phyloP scores from a whole-genome alignment of 1,140 invertebrate species.

The Brachionus paranguensis region DNA sequence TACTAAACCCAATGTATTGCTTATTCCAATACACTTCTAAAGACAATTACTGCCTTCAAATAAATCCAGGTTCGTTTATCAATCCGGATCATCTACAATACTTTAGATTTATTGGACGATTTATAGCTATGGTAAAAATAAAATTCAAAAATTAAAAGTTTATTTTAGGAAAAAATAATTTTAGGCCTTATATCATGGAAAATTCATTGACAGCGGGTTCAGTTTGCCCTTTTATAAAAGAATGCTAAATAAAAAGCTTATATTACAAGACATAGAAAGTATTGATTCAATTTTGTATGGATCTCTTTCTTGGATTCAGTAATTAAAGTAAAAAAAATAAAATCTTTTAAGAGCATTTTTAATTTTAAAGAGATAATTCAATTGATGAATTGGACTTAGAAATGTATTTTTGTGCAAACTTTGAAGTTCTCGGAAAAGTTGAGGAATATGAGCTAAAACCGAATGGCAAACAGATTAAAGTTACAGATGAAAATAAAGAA shows the following conservation, averaged over 20 bases:
- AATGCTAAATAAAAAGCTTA: slow-evolving; percentile 91
- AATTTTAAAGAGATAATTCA: slow-evolving; percentile 63
- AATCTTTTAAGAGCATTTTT: slow-evolving; percentile 57
- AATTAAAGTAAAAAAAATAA: slow-evolving; percentile 52
- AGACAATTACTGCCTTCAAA: slow-evolving; percentile 98
- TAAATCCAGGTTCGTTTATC: slow-evolving; percentile 92
- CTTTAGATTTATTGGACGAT: slow-evolving; percentile 95
- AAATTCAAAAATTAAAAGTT: neutral
- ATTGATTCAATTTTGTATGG: slow-evolving; percentile 98
- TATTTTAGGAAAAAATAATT: slow-evolving; percentile 57
- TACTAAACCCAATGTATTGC: slow-evolving; percentile 99
- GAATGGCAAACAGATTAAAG: slow-evolving; percentile 77
- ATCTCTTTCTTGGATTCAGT: slow-evolving; percentile 85
- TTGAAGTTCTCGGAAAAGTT: slow-evolving; percentile 85
- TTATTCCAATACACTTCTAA: slow-evolving; percentile 99
- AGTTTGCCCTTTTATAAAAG: slow-evolving; percentile 99
- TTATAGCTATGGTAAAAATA: slow-evolving; percentile 62
- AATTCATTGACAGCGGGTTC: slow-evolving; percentile 93
- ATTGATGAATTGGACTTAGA: slow-evolving; percentile 91
- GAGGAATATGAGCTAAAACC: slow-evolving; percentile 83
- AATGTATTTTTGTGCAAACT: slow-evolving; percentile 88
- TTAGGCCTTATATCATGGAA: slow-evolving; percentile 97
- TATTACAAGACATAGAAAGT: slow-evolving; percentile 91
- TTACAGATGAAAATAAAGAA: slow-evolving; percentile 89
- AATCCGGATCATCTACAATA: slow-evolving; percentile 95